Evolutionary conservation across 2,888 invertebrate species (phyloP), one percentile per base, ranked within the genome.

Genomic region (Ditylenchus weischeri): DNA sequence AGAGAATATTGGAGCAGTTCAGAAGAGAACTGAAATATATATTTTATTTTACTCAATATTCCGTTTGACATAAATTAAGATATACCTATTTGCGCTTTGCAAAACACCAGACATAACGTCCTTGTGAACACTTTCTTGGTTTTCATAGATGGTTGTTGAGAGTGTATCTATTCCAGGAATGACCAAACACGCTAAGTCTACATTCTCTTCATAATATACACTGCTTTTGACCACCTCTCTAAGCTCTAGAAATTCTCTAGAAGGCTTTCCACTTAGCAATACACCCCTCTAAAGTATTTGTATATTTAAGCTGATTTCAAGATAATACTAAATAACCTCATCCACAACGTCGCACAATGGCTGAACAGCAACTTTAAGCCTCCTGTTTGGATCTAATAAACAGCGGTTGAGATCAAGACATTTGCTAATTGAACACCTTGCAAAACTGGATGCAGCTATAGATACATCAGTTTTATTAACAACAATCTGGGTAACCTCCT

Each of bases 141-240:
- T 57, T n/a, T 63, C 47, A 57, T 35, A 21, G 15, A 48, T 47
- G 11, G 60, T 65, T 35, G 68, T 64, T 35, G 35, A 71, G n/a
- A 74, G 49, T 15, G 63, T 48, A 58, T 71, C 71, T 19, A 71
- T 36, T 0, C 71, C 71, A n/a, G 71, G 71, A 13, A 75, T 18
- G n/a, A 71, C 48, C 5, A 71, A 35, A 58, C 71, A 71, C 0
- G 71, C 71, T 10, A 70, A 35, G 49, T 49, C n/a, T 19, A 68
- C n/a, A 18, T 54, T 47, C 15, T 47, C 57, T 47, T 64, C 69
- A 38, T 47, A 23, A 51, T 51, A 62, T 21, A 38, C 29, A 47
- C 72, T 73, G 6, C 29, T 36, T 49, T 50, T 58, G 7, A 70
- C 21, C 7, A 43, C 38, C 49, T 65, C 23, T 13, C 71, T 64